These are phyloP conservation scores for Heliconius hermathena DNA, from an alignment of 1,140 invertebrate species.

Conservation along the genomic window DNA sequence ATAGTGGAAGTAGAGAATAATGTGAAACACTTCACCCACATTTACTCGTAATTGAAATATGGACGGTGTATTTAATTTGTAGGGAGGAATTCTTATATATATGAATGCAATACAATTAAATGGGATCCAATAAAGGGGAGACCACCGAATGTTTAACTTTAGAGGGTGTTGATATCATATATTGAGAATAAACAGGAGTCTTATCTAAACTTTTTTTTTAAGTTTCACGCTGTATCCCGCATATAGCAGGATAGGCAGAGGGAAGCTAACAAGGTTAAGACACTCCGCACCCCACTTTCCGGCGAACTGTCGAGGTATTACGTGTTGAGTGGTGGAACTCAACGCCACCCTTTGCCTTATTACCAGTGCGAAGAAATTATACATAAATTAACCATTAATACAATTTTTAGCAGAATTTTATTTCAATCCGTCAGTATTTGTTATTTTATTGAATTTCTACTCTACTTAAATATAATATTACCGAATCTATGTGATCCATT, in stretches of 20 bases:
- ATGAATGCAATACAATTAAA: constrained; percentile 24
- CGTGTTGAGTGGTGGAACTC: too few relatives aligned
- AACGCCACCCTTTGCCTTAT: too few relatives aligned
- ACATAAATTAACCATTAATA: neutral
- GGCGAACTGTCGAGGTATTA: too few relatives aligned
- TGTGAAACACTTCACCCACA: constrained; percentile 21
- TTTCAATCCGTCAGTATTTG: neutral
- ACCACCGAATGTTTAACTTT: neutral
- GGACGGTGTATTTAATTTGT: constrained; percentile 5
- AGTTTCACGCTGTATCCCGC: too few relatives aligned
- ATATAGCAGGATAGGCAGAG: too few relatives aligned
- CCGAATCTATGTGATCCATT: neutral
- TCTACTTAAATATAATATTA: too few relatives aligned
- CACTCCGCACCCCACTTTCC: too few relatives aligned
- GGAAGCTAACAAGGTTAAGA: too few relatives aligned
- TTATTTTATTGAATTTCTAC: neutral
- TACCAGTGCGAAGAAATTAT: too few relatives aligned
- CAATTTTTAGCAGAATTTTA: neutral
- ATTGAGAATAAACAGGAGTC: neutral
- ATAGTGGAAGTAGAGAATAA: constrained; percentile 15
- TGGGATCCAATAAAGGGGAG: constrained; percentile 29
- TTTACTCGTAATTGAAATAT: constrained; percentile 25
- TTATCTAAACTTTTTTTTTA: too few relatives aligned
- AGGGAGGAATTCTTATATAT: constrained; percentile 24
- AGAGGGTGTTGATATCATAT: neutral